Base-by-base conservation (phyloP, 2,888 invertebrate species). In the Phorcus lineatus region DNA sequence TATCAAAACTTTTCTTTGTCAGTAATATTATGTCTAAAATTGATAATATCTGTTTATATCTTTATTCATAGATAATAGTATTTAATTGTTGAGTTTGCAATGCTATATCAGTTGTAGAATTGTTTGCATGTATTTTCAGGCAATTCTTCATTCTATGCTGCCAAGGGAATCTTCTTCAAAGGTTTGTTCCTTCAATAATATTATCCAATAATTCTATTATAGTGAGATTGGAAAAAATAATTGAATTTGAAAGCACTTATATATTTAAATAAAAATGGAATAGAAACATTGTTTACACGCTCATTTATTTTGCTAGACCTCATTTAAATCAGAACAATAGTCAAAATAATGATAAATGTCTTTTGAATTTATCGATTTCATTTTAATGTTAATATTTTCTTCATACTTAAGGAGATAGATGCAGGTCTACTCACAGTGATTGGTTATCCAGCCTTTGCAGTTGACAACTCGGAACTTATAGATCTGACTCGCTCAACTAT, bases 361-460 rank as follows among this genome's bases (percentile, higher is more conserved):
- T 47, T 11, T 11, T 47, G 47, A 6, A 6, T 13, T n/a, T n/a
- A n/a, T n/a, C n/a, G n/a, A n/a, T n/a, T n/a, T n/a, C n/a, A 47
- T 6, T 1, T 11, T 1, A 47, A 17, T 16, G 67, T 36, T 74
- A 22, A 4, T 11, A 47, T 70, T 13, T 24, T 67, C 16, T 22
- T 28, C 11, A 54, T 19, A 22, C 0, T 85, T 97, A 19, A 99
- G 94, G 99, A 99, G 94, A 94, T 98, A 54, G 99, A 99, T 93
- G 98, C 98, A 84, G 97, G 98, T 0, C 94, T 99, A 74, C 94
- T 99, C 40, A 96, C 98, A 0, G 96, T 99, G 55, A 98, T 99
- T 88, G 97, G 98, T 88, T 99, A 97, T 93, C 99, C 99, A 82
- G 99, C 99, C 6, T 99, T 99, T 95, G 99, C 99, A 83, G 97